Evolutionary conservation across 1,140 invertebrate genomes (phyloP), one percentile per base, ranked within the genome.

Genomic region (Nasonia longicornis): DNA sequence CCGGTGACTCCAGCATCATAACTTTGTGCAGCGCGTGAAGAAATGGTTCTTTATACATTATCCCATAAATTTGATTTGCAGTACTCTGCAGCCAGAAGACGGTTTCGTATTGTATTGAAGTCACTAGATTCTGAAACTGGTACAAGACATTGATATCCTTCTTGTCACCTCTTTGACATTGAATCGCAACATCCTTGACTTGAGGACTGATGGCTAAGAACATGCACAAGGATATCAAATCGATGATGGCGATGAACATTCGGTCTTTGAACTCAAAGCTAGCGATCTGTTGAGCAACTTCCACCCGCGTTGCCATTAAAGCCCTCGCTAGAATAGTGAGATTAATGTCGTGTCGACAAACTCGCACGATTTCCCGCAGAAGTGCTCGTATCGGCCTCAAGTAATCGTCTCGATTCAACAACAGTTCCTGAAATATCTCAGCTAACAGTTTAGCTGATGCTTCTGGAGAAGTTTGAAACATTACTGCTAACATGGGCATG

Each of bases 371-470:
- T 91, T 99, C 98, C 71, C 98, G 91, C 4, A 97, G 91, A 58
- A 99, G 91, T 20, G 95, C 94, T 22, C 97, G 92, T 70, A 99
- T 88, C 16, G 97, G 95, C 10, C 96, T 92, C 20, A 98, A 90
- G 89, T 97, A 98, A 90, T 99, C 97, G 84, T 99, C 98, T 26
- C 96, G 93, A 82, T 97, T 96, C 80, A 96, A 91, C 58, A 99
- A 86, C 77, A 98, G 90, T 88, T 99, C 97, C 89, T 97, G 92
- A 83, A 95, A 94, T 77, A 97, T 96, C 88, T 96, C 95, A 26
- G 95, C 96, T 80, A 97, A 93, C 84, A 95, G 93, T 79, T 93
- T 93, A 0, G 96, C 94, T n/a, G 95, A 94, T 35, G 93, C 91
- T 82, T 96, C 94, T 0, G 95, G 94, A 78, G 94, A 92, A 31